Percentiles rank a stretch among this genome's conserved stretches.
These are phyloP conservation scores for Tachysurus vachellii DNA, from an alignment of 2,113 vertebrate genomes.

Conservation along the genomic window DNA sequence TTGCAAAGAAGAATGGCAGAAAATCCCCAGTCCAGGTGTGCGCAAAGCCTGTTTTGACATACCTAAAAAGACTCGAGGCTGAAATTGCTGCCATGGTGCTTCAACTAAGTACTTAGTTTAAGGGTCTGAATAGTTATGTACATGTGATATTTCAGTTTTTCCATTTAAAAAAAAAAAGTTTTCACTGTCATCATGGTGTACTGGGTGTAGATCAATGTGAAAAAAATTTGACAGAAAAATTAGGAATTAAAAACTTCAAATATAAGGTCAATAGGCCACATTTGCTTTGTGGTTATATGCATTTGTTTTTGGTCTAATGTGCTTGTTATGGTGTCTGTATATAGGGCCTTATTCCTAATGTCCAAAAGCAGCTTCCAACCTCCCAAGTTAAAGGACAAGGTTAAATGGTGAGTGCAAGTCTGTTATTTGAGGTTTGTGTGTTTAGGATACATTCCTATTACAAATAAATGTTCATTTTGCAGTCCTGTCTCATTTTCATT, in stretches of 20 bases:
- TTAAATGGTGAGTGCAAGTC: slow-evolving; percentile 84
- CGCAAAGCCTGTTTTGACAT: no score
- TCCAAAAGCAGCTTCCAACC: slow-evolving; percentile 97
- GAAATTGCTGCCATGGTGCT: no score
- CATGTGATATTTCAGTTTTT: no score
- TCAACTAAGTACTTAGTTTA: no score
- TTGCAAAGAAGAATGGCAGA: no score
- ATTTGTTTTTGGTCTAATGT: neutral
- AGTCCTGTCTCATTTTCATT: neutral
- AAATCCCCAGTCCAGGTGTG: no score
- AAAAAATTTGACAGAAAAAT: neutral
- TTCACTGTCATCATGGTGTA: no score
- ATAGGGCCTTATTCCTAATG: slow-evolving; percentile 96
- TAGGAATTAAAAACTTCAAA: neutral
- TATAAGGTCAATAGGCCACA: neutral
- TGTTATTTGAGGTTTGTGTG: neutral
- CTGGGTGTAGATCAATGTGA: no score
- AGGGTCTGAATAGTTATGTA: no score
- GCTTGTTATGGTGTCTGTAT: neutral
- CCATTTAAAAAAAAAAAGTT: no score
- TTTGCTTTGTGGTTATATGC: neutral
- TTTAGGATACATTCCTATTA: neutral
- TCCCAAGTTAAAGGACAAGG: slow-evolving; percentile 97
- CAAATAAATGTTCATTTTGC: neutral
- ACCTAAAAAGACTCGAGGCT: no score